phyloP scores from a whole-genome alignment of 2,113 vertebrate genomes.

The Morone chrysops region DNA sequence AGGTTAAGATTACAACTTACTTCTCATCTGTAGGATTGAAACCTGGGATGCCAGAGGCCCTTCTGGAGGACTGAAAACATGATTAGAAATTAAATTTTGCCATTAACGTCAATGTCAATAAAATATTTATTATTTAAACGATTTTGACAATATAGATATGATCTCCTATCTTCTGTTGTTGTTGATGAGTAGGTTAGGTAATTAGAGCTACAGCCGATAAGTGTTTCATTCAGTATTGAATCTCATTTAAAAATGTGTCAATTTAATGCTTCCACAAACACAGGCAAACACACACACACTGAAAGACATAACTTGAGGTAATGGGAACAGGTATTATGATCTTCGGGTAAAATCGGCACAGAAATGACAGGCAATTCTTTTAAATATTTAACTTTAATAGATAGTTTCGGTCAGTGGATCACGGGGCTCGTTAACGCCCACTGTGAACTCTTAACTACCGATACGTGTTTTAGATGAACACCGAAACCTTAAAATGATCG shows the following conservation, averaged over 20 bases:
- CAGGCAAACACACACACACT: not conserved
- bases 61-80: constrained; percentile 89
- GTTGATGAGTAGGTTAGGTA: not conserved
- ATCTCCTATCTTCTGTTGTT: not conserved
- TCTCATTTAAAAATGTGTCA: not conserved
- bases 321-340: fast-evolving
- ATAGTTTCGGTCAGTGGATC: fast-evolving
- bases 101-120: not conserved
- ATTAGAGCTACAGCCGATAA: not conserved
- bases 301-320: no score
- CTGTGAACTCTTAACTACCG: fast-evolving
- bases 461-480: not conserved
- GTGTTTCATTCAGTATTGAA: not conserved
- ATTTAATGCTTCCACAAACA: not conserved
- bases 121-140: not conserved
- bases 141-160: not conserved
- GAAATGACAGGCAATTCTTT: fast-evolving
- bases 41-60: constrained; percentile 93
- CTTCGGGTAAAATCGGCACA: not conserved
- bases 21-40: constrained; percentile 94
- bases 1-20: constrained; percentile 80
- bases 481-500: not conserved
- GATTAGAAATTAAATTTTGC: not conserved
- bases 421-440: not conserved
- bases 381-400: not conserved